Evolutionary conservation across 2,113 vertebrate species (phyloP).

Genomic region (Psittacara wagleri): DNA sequence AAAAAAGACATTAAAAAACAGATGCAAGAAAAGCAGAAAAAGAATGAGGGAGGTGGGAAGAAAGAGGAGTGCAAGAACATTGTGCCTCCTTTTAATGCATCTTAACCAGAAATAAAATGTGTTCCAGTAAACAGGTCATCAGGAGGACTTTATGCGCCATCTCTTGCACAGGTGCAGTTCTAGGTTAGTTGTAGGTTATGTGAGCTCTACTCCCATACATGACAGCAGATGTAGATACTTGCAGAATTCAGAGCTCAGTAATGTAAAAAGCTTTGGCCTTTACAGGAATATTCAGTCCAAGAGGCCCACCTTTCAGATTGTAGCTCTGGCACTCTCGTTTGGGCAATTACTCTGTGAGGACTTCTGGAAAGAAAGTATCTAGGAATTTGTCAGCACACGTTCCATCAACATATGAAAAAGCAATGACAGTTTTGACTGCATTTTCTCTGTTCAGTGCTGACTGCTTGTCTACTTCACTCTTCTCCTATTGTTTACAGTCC

Average conservation of each 20-base stretch:
- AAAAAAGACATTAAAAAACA: background rate
- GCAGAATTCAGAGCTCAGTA: background rate
- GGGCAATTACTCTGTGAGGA: background rate
- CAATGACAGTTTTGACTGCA: background rate
- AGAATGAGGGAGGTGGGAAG: background rate
- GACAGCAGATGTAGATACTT: background rate
- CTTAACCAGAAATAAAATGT: background rate
- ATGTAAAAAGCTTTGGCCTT: background rate
- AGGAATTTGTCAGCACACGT: background rate
- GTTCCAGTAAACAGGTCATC: background rate
- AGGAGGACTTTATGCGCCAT: background rate
- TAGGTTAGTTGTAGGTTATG: background rate
- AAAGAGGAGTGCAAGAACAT: background rate
- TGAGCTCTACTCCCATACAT: rapidly evolving
- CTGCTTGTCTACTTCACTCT: background rate
- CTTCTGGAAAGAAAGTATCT: background rate
- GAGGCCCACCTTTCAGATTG: background rate
- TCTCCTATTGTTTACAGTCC: background rate
- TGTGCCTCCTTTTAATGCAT: background rate
- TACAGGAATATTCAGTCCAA: background rate
- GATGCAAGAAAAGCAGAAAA: background rate
- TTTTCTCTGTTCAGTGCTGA: background rate
- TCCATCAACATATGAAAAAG: background rate
- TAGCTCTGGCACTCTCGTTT: background rate
- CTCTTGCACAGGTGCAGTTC: background rate